Conservation (phyloP, 2,797 vertebrate genomes). For the Tenualosa thibaudeaui region DNA sequence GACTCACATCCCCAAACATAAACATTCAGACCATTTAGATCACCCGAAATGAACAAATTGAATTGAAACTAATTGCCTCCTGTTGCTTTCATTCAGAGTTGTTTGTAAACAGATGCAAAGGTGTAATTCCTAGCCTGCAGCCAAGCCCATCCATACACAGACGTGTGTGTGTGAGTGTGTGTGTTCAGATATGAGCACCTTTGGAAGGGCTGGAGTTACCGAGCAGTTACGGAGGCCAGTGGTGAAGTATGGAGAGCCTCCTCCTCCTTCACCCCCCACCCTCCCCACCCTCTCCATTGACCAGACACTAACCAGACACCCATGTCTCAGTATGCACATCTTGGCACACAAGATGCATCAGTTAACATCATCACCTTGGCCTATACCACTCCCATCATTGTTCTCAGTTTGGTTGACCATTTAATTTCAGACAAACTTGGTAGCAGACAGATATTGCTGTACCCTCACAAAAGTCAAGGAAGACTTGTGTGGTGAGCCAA, state of each 20-base stretch:
- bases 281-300: no score
- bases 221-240: slow-evolving; percentile 48
- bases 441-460: background rate
- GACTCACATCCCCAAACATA: background rate
- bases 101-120: slow-evolving; percentile 48
- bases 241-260: slow-evolving; percentile 28
- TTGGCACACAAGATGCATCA: background rate
- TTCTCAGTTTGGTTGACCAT: slow-evolving; percentile 33
- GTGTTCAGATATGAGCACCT: slow-evolving; percentile 16
- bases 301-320: slow-evolving; percentile 21
- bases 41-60: background rate
- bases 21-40: background rate
- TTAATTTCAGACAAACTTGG: slow-evolving; percentile 28
- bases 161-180: slow-evolving; percentile 45
- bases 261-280: background rate
- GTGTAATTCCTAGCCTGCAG: slow-evolving; percentile 34
- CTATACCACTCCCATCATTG: slow-evolving; percentile 24
- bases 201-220: no score
- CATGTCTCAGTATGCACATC: slow-evolving; percentile 51
- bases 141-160: background rate
- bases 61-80: slow-evolving; percentile 15
- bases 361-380: slow-evolving; percentile 21
- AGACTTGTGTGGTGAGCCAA: background rate
- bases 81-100: slow-evolving; percentile 49
- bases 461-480: background rate